phyloP scores from a whole-genome alignment of 2,113 vertebrate species.

The Urocolius indicus region DNA sequence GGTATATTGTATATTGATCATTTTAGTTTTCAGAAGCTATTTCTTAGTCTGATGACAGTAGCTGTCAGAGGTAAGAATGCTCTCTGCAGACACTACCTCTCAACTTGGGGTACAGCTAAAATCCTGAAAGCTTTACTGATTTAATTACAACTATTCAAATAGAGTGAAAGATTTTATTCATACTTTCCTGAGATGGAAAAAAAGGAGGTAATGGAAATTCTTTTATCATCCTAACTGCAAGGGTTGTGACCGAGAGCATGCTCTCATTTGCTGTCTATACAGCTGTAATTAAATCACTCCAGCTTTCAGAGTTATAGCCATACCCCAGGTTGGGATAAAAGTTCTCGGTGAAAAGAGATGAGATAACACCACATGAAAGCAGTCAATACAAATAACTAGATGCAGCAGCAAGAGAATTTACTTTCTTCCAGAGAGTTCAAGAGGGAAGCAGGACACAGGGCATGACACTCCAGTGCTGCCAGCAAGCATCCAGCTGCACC shows the following conservation, averaged over 20 bases:
- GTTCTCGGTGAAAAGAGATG: not conserved
- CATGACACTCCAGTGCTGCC: rapidly evolving
- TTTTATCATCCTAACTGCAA: slow-evolving; percentile 17
- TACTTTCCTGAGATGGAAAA: not conserved
- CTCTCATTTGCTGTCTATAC: slow-evolving; percentile 18
- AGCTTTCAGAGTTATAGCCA: not conserved
- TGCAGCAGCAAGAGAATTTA: not conserved
- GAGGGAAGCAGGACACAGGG: not conserved
- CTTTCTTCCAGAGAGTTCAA: not conserved
- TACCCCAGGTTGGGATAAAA: slow-evolving; percentile 11
- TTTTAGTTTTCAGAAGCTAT: not conserved
- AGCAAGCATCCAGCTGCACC: not conserved
- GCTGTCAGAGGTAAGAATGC: not conserved
- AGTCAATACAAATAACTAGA: not conserved
- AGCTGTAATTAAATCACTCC: slow-evolving; percentile 42
- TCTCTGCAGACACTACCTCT: not conserved
- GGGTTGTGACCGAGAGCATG: not conserved
- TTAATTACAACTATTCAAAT: slow-evolving; percentile 38
- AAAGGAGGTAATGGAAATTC: slow-evolving; percentile 9
- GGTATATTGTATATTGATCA: not conserved
- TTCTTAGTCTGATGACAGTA: not conserved
- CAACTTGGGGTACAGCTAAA: not conserved
- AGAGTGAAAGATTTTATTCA: slow-evolving; percentile 28
- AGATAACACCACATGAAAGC: not conserved
- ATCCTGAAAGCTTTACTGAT: not conserved